Evolutionary conservation across 2,888 invertebrate species (phyloP), one percentile per base, ranked within the genome.

Genomic region (Boloria selene): DNA sequence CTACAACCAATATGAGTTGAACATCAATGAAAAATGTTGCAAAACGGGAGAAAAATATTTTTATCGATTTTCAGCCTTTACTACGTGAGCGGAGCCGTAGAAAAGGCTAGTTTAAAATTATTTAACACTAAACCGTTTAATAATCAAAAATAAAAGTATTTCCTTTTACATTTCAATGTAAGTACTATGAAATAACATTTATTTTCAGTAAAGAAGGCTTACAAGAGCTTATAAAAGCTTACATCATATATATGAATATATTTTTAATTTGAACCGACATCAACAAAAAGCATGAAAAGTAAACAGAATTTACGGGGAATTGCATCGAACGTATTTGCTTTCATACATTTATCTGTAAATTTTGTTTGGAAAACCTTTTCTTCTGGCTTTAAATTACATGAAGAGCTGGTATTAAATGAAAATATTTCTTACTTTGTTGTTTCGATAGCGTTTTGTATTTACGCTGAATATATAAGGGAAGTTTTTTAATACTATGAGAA

Each of bases 301-400:
- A 62, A 54, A 62, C 42, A 62, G n/a, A 42, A 31, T 64, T 58
- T 64, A 58, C 44, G 50, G 26, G 31, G 58, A 52, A 47, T 64
- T 64, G 58, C 52, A 58, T 58, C 47, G 42, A 18, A 58, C 58
- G 38, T 58, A 31, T 58, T 58, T 62, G 49, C 49, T 47, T 64
- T 16, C 50, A 50, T 63, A 63, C 31, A 50, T 51, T 47, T 50
- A 63, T 42, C 42, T 47, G 58, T 50, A 31, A 49, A 42, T 64
- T 58, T 58, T 58, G 45, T 51, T 63, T 55, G 31, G 44, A 56
- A 56, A 44, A 22, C 44, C n/a, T 38, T 38, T 38, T 38, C 31
- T 38, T 38, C 31, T 17, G 44, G 44, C 18, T 56, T 56, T 14
- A 56, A 13, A 44, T 44, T n/a, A 44, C 44, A 44, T n/a, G 44